Conservation (phyloP, 2,888 invertebrate species). For the Marasmarcha lunaedactyla region DNA sequence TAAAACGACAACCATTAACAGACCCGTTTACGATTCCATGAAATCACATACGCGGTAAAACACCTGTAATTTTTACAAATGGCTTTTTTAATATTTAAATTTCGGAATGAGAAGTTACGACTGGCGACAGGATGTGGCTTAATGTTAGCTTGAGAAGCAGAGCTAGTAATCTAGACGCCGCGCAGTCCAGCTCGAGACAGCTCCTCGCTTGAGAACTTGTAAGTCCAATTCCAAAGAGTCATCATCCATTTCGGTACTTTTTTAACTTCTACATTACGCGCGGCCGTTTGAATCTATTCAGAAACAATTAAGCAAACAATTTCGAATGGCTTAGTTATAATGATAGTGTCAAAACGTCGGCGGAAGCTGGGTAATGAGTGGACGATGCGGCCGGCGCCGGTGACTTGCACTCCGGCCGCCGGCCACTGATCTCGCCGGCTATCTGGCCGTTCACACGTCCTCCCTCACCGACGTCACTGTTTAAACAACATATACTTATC, state of each 20-base stretch:
- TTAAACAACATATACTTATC: background rate
- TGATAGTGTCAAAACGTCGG: slow-evolving; percentile 42
- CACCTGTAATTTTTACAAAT: slow-evolving; percentile 1
- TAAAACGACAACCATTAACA: background rate
- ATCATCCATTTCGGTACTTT: background rate
- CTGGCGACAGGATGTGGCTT: background rate
- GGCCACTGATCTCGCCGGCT: slow-evolving; percentile 10
- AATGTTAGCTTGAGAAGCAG: slow-evolving; percentile 3
- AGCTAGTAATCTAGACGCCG: slow-evolving; percentile 16
- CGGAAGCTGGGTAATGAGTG: slow-evolving; percentile 47
- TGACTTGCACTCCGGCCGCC: slow-evolving; percentile 51
- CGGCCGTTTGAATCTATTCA: slow-evolving; percentile 1
- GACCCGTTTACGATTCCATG: background rate
- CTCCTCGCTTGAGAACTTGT: slow-evolving; percentile 30
- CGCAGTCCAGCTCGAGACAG: too few species aligned
- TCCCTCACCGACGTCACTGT: background rate
- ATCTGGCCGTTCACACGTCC: slow-evolving; percentile 21
- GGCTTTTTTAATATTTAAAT: slow-evolving; percentile 4
- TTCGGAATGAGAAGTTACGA: background rate
- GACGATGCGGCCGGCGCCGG: slow-evolving; percentile 36
- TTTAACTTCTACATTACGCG: slow-evolving; percentile 7
- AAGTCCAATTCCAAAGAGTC: slow-evolving; percentile 32
- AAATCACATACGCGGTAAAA: background rate
- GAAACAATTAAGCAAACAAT: slow-evolving; percentile 6
- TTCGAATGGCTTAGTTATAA: slow-evolving; percentile 14